Base-by-base conservation (phyloP, 2,888 invertebrate genomes). In the Leptinotarsa juncta region DNA sequence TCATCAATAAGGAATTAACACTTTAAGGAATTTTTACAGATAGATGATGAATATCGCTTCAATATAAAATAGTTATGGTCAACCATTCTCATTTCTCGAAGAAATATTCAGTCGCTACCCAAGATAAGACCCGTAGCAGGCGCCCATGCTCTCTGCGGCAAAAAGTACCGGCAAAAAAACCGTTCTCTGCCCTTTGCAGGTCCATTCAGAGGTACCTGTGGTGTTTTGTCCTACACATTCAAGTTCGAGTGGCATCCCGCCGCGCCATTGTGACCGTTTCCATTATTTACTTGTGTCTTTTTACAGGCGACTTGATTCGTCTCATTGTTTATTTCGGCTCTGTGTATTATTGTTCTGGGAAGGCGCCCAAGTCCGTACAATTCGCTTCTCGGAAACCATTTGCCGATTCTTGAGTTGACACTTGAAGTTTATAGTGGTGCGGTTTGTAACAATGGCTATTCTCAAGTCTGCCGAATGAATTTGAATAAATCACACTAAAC, bases 261-360 rank as follows among this genome's bases (percentile, higher is more conserved):
- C 71, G 83, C 53, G 78, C 81, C 79, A 84, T 85, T 85, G 83
- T 84, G 75, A 77, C 72, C 69, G 78, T 74, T 78, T 80, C 80
- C 80, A 84, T 84, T 84, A 84, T 84, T 83, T 82, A 80, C 78
- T 80, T 79, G 80, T 83, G 83, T 84, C 82, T 83, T 82, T 83
- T 84, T 83, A 81, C 82, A 81, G 81, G 80, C 81, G 82, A 83
- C 81, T 85, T 82, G 82, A 81, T 83, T 80, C 78, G 75, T 72
- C 69, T 79, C 79, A 81, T 84, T 84, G 84, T 83, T 82, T 62
- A 62, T 62, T 62, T 62, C 62, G 62, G 62, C 62, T 62, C 62
- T n/a, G 62, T n/a, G 32, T 62, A 62, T 62, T 42, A n/a, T 62
- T 62, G 62, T 62, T 42, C 62, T 3, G n/a, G n/a, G 62, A 62